Conservation (phyloP, 2,113 vertebrate species). For the Oreocharis arfaki region DNA sequence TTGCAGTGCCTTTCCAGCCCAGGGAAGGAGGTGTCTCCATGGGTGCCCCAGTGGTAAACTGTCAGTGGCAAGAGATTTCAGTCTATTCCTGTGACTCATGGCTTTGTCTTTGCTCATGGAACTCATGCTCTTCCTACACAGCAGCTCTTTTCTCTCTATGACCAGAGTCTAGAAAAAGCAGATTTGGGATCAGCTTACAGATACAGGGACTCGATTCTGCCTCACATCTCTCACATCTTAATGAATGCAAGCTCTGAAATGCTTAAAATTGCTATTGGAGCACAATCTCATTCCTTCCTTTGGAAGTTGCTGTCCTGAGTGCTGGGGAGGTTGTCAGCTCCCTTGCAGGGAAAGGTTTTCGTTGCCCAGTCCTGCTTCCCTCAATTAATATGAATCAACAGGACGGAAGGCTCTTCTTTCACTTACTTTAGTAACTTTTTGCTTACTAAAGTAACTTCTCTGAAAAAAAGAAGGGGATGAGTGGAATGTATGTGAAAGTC, state of each 20-base stretch:
- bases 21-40: accelerated
- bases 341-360: not conserved
- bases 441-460: not conserved
- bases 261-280: not conserved
- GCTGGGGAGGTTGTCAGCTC: not conserved
- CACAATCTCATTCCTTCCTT: not conserved
- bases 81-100: not conserved
- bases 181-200: not conserved
- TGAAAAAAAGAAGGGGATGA: not conserved
- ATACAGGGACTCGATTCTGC: not conserved
- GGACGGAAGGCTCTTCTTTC: not conserved
- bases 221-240: not conserved
- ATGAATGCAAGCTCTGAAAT: not conserved
- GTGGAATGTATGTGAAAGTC: not conserved
- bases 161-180: not conserved
- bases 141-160: not conserved
- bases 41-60: not conserved
- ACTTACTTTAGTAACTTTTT: not conserved
- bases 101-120: not conserved
- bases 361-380: not conserved
- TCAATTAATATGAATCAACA: not conserved
- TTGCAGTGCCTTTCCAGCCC: not conserved
- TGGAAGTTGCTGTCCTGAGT: constrained; percentile 23
- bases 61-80: not conserved
- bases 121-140: not conserved